Percentiles rank a stretch among this genome's conserved stretches.
These are phyloP conservation scores for Halisarca cf. caerulea DNA, from an alignment of 37 sponge, comb jelly and placozoan genomes.

Conservation along the genomic window DNA sequence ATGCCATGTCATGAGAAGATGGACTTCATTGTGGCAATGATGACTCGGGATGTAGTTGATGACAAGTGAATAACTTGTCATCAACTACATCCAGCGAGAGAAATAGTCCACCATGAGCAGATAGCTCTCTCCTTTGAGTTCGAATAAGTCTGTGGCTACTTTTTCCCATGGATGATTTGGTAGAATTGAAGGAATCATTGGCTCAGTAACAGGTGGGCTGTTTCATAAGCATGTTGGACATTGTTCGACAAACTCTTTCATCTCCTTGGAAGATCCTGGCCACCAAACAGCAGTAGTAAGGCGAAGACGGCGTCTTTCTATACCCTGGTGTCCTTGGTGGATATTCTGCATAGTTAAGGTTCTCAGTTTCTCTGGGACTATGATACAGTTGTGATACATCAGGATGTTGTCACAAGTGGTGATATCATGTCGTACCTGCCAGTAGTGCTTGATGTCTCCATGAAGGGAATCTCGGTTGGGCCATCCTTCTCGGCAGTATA, in stretches of 20 bases:
- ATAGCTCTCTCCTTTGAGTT: neutral
- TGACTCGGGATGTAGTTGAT: neutral
- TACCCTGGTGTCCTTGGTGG: neutral
- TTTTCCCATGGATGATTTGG: no score
- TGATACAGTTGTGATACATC: neutral
- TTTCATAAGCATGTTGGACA: neutral
- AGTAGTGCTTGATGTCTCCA: neutral
- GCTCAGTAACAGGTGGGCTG: neutral
- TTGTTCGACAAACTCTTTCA: neutral
- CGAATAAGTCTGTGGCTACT: constrained; percentile 3
- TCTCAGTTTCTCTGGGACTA: neutral
- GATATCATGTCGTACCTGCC: neutral
- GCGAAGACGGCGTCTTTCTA: neutral
- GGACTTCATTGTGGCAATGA: constrained; percentile 23
- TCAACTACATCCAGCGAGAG: neutral
- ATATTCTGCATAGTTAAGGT: neutral
- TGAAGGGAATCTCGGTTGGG: neutral
- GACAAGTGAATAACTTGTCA: neutral
- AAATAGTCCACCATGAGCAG: constrained; percentile 7
- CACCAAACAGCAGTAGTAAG: constrained; percentile 3
- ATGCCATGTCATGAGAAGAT: constrained; percentile 69
- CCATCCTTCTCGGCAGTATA: neutral
- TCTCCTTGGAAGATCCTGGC: neutral
- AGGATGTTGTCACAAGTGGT: neutral
- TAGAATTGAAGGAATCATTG: neutral